These are phyloP conservation scores for Ctenodactylus gundi DNA, from an alignment of 2,113 vertebrate species.

Conservation along the genomic window DNA sequence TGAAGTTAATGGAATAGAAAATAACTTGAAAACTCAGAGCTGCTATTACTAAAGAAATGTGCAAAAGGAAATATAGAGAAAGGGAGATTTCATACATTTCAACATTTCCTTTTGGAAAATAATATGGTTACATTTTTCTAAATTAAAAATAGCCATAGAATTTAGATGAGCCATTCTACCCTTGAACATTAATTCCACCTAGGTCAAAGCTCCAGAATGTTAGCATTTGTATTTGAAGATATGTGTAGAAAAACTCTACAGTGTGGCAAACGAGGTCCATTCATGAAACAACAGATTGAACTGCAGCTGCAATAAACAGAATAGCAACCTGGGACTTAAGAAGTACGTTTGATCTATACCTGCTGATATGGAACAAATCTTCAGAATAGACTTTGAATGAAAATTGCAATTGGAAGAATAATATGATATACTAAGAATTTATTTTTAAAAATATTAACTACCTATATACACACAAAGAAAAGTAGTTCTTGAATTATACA, in stretches of 20 bases:
- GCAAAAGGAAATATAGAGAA: conserved; percentile 21
- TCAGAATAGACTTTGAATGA: not conserved
- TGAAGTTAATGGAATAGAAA: conserved; percentile 37
- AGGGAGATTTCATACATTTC: not conserved
- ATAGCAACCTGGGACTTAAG: not conserved
- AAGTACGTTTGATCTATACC: not conserved
- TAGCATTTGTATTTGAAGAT: not conserved
- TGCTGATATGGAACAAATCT: not conserved
- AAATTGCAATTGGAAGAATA: not conserved
- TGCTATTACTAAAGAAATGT: not conserved
- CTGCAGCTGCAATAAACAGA: not conserved
- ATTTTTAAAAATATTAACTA: not conserved
- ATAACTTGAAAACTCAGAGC: not conserved
- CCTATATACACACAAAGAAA: not conserved
- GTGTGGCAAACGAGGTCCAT: not conserved
- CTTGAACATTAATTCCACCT: not conserved
- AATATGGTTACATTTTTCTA: not conserved
- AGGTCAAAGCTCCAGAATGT: not conserved
- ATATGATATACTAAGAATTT: not conserved
- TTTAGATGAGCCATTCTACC: not conserved
- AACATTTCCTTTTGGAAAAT: not conserved
- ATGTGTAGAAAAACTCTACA: not conserved
- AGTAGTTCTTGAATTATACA: not conserved
- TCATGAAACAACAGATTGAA: not conserved
- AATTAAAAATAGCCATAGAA: not conserved